Percentiles rank a stretch among this genome's conserved stretches.
Conservation (phyloP, 2,113 vertebrate species). For the Girardinichthys multiradiatus region DNA sequence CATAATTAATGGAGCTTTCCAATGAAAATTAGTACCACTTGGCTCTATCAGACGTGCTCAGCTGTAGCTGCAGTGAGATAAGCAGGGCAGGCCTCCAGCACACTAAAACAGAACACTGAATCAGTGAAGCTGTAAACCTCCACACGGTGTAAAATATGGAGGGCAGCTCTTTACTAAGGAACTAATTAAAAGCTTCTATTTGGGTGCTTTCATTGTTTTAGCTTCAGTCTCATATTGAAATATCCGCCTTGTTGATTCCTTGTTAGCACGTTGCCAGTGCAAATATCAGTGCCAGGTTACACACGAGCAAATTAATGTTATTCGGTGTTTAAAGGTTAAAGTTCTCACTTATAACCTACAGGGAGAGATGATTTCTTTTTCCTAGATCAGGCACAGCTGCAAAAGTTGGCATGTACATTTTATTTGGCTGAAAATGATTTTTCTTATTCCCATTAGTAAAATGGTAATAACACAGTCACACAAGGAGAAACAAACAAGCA, state of each 20-base stretch:
- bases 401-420: background rate
- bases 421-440: constrained; percentile 32
- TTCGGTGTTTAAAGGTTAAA: constrained; percentile 39
- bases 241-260: constrained; percentile 19
- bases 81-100: constrained; percentile 52
- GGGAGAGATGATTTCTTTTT: constrained; percentile 26
- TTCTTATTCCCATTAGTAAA: constrained; percentile 39
- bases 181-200: constrained; percentile 55
- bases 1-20: constrained; percentile 81
- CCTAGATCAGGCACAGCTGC: background rate
- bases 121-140: constrained; percentile 21
- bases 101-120: constrained; percentile 38
- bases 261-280: constrained; percentile 21
- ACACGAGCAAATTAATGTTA: constrained; percentile 24
- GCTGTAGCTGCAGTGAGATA: constrained; percentile 56
- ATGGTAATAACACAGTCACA: constrained; percentile 43
- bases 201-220: constrained; percentile 53
- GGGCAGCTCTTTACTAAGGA: constrained; percentile 21
- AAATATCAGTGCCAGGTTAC: constrained; percentile 39
- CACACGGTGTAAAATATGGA: constrained; percentile 27
- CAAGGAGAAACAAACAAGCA: constrained; percentile 34
- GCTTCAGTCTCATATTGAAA: constrained; percentile 19
- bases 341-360: constrained; percentile 29
- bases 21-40: constrained; percentile 79
- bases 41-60: constrained; percentile 63